Percentiles rank a stretch among this genome's conserved stretches.
These are phyloP conservation scores for Myathropa florea DNA, from an alignment of 2,888 invertebrate species.

Conservation along the genomic window DNA sequence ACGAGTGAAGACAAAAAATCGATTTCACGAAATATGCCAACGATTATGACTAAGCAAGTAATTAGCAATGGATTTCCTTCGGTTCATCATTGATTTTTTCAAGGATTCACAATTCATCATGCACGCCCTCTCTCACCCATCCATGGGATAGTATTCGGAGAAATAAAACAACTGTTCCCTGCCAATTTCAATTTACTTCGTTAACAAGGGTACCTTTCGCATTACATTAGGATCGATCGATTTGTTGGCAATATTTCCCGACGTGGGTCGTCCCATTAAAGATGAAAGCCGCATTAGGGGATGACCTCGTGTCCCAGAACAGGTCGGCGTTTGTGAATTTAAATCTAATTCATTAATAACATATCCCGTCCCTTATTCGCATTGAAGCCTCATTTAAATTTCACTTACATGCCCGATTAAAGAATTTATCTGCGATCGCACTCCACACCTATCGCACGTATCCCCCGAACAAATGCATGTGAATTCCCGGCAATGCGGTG, in stretches of 20 bases:
- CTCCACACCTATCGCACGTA: not conserved
- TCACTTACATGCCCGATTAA: not conserved
- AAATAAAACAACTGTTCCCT: not conserved
- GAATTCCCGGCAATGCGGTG: not conserved
- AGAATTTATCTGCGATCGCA: not conserved
- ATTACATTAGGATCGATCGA: not conserved
- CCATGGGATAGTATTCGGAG: not conserved
- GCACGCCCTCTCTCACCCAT: not conserved
- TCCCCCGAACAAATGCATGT: not conserved
- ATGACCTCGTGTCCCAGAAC: not conserved
- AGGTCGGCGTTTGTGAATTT: slow-evolving; percentile 23
- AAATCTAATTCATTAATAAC: slow-evolving; percentile 39
- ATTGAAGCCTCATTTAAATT: slow-evolving; percentile 1
- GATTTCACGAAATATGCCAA: not conserved
- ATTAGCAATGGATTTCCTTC: not conserved
- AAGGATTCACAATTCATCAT: not conserved
- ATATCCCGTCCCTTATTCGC: not conserved
- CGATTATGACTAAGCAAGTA: not conserved
- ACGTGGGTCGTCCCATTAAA: slow-evolving; percentile 10
- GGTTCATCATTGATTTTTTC: not conserved
- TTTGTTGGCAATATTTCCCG: not conserved
- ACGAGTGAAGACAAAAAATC: not conserved
- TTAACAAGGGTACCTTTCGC: not conserved
- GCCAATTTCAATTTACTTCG: not conserved
- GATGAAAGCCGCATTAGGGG: slow-evolving; percentile 7